A percentile compares a stretch with the other conserved stretches of the same genome.
phyloP scores from a whole-genome alignment of 2,888 invertebrate species.

The Polia nebulosa region DNA sequence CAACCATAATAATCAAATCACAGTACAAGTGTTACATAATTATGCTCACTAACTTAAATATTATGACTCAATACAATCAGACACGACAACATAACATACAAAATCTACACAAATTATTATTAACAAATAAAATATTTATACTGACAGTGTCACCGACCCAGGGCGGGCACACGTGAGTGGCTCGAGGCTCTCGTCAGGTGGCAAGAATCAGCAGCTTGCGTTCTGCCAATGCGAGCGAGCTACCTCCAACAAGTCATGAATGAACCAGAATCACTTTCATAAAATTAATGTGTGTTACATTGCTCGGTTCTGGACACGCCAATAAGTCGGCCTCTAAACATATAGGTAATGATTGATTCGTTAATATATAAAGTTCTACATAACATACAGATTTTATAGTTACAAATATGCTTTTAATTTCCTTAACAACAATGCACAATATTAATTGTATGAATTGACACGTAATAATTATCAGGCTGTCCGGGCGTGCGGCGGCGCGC shows the following conservation, averaged over 20 bases:
- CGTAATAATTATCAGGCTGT: conserved; percentile 79
- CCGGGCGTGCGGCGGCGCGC: conserved; percentile 51
- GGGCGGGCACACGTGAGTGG: conserved; percentile 57
- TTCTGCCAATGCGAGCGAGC: conserved; percentile 46
- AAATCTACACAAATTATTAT: conserved; percentile 79
- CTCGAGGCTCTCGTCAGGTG: conserved; percentile 38
- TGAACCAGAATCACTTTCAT: conserved; percentile 58
- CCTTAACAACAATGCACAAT: conserved; percentile 89
- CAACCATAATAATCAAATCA: conserved; percentile 88
- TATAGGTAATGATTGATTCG: conserved; percentile 75
- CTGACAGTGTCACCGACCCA: conserved; percentile 75
- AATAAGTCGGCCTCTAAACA: conserved; percentile 78
- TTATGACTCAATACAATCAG: conserved; percentile 86
- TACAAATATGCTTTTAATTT: conserved; percentile 86
- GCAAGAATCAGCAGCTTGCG: too few species aligned
- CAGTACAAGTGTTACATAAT: conserved; percentile 87
- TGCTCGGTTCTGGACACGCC: conserved; percentile 71
- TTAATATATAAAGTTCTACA: conserved; percentile 86
- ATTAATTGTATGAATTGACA: conserved; percentile 90
- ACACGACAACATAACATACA: conserved; percentile 83
- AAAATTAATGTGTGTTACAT: conserved; percentile 60
- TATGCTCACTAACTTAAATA: conserved; percentile 88
- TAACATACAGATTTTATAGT: conserved; percentile 86
- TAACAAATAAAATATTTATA: conserved; percentile 81
- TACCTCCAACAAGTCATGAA: conserved; percentile 44